Evolutionary conservation across 2,797 vertebrate genomes (phyloP), one percentile per base, ranked within the genome.

Genomic region (Glossophaga mutica): DNA sequence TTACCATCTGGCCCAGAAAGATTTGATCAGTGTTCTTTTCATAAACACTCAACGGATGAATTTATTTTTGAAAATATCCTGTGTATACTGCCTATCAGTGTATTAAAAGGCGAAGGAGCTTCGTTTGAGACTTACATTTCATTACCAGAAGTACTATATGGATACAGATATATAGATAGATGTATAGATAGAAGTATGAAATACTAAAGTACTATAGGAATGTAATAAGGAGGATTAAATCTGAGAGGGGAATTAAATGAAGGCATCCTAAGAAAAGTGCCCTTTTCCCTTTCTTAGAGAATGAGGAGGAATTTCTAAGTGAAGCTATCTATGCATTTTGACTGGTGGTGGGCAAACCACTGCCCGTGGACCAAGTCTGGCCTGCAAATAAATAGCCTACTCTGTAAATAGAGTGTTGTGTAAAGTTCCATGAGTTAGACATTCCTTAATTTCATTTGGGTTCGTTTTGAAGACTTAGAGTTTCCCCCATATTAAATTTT

Each of bases 51-150:
- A 42, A 62, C 42, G 26, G 22, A 34, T 91, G 22, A 76, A 57
- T 91, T 96, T 91, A 55, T 87, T 91, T 78, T 92, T 88, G 78
- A 93, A 74, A 74, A 62, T 87, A 68, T 68, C 82, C 29, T 78
- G 4, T 79, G 19, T 16, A 59, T 52, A 48, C 83, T 21, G 26
- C 44, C 32, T 77, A 16, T 87, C 52, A 73, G 24, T 52, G 1
- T 92, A 34, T 82, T 87, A 81, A 94, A 94, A 78, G 24, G 32
- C 16, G 0, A 89, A 87, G 65, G 34, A 57, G 48, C 22, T 70
- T 48, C 44, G 44, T 81, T 88, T 50, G 52, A 26, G 57, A 50
- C 26, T 90, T 76, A 34, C 0, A 32, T 91, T 89, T 18, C 6
- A 6, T 90, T 82, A 18, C 57, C 26, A 57, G 82, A 90, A 73